Base-by-base conservation (phyloP, 2,888 invertebrate genomes). In the Cephus spinipes region DNA sequence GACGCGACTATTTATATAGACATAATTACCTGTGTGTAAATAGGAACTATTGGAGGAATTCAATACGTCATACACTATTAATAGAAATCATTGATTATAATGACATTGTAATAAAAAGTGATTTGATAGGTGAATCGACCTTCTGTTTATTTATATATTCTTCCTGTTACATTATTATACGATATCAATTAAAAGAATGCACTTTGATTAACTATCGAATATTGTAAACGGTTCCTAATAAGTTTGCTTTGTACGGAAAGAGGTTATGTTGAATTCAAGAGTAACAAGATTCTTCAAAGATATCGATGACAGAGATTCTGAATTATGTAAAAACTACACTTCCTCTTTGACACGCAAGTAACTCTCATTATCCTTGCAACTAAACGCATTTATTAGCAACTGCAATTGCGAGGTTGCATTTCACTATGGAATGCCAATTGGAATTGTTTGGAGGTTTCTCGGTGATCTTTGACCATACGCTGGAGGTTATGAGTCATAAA, bases 251-350 rank as follows among this genome's bases (percentile, higher is more conserved):
- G 1, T 9, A 23, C 4, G 40, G 15, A 55, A 55, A 55, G 40
- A 9, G 15, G 40, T 55, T 55, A 55, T 23, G 6, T 55, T 55
- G 40, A 55, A 55, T 55, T 55, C 40, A 55, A 55, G 40, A 55
- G 23, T 23, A 55, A 9, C 12, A 15, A 83, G 80, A 82, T 82
- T 36, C 77, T 81, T 81, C 82, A 55, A 79, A 84, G 79, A 85
- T 86, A 86, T 85, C 86, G 87, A 87, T 87, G 87, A 87, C 87
- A 87, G 83, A 79, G 73, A 78, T 75, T 76, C 75, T 81, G 82
- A 83, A 83, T 86, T 36, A 71, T 71, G 71, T 30, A 31, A 9
- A 33, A 23, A 55, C 40, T 23, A 23, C 23, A 23, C 9, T 23
- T 23, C 40, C 40, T 0, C 40, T 55, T 55, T 23, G 40, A 55